A percentile compares a stretch with the other conserved stretches of the same genome.
Evolutionary conservation across 1,140 invertebrate genomes (phyloP).

Genomic region (Drosophila simulans): DNA sequence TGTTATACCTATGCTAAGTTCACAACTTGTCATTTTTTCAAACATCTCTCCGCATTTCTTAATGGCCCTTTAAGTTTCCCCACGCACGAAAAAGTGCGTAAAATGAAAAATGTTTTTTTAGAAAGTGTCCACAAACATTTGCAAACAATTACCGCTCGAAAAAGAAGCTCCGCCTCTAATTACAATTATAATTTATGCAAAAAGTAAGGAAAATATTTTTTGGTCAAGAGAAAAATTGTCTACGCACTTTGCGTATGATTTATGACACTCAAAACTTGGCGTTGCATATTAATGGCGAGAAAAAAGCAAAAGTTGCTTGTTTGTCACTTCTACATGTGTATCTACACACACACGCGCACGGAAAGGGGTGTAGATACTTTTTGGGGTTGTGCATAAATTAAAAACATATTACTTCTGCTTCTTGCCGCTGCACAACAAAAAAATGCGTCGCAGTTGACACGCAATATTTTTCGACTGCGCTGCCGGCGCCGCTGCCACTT

Average conservation of each 20-base stretch:
- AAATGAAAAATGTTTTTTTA: slow-evolving; percentile 38
- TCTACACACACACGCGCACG: not conserved
- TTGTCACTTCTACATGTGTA: slow-evolving; percentile 31
- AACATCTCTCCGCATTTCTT: slow-evolving; percentile 3
- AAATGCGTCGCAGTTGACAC: slow-evolving; percentile 58
- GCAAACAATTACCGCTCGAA: slow-evolving; percentile 59
- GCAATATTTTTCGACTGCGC: slow-evolving; percentile 57
- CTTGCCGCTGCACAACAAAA: slow-evolving; percentile 23
- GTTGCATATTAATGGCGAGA: slow-evolving; percentile 75
- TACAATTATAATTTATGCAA: slow-evolving; percentile 72
- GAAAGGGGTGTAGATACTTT: slow-evolving; percentile 25
- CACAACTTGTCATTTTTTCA: not conserved
- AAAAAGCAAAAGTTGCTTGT: slow-evolving; percentile 69
- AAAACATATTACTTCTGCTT: slow-evolving; percentile 48
- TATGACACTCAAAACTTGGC: slow-evolving; percentile 55
- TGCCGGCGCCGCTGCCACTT: slow-evolving; percentile 68
- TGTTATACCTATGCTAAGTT: too few species aligned
- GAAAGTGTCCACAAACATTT: slow-evolving; percentile 63
- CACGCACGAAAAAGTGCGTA: slow-evolving; percentile 42
- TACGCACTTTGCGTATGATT: slow-evolving; percentile 75
- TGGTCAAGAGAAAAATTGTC: slow-evolving; percentile 42
- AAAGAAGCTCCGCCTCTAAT: slow-evolving; percentile 30
- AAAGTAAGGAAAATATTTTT: slow-evolving; percentile 45
- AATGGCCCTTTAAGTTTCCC: slow-evolving; percentile 6
- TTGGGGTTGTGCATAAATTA: slow-evolving; percentile 73